Conservation (phyloP, 2,888 invertebrate species). For the Peribatodes rhomboidaria region DNA sequence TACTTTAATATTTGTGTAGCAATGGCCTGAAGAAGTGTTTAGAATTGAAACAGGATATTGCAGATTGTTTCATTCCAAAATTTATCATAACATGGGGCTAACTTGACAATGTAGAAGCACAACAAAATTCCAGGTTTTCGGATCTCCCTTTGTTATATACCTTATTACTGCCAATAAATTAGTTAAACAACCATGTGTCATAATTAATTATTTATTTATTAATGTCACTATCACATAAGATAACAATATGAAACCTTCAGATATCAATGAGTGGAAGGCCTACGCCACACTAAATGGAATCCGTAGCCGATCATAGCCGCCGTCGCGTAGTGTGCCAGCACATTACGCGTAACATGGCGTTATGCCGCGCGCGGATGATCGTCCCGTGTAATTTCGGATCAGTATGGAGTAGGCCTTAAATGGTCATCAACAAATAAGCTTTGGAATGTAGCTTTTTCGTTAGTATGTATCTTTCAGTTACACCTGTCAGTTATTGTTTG, state of each 20-base stretch:
- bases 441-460: conserved; percentile 18
- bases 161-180: conserved; percentile 76
- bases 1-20: no score
- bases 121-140: conserved; percentile 59
- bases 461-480: background rate
- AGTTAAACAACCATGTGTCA: conserved; percentile 56
- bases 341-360: no score
- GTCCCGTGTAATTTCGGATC: no score
- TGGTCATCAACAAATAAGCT: conserved; percentile 13
- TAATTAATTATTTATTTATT: conserved; percentile 43
- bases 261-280: background rate
- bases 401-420: no score
- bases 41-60: background rate
- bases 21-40: no score
- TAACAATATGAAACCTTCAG: background rate
- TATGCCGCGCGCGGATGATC: no score
- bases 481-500: no score
- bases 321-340: no score
- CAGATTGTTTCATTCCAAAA: conserved; percentile 50
- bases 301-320: no score
- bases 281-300: no score
- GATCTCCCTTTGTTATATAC: conserved; percentile 66
- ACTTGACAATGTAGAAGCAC: conserved; percentile 69
- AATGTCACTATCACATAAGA: conserved; percentile 30
- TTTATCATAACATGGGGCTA: background rate